These are phyloP conservation scores for Drosophila tropicalis DNA, from an alignment of 1,140 invertebrate species.

Conservation along the genomic window DNA sequence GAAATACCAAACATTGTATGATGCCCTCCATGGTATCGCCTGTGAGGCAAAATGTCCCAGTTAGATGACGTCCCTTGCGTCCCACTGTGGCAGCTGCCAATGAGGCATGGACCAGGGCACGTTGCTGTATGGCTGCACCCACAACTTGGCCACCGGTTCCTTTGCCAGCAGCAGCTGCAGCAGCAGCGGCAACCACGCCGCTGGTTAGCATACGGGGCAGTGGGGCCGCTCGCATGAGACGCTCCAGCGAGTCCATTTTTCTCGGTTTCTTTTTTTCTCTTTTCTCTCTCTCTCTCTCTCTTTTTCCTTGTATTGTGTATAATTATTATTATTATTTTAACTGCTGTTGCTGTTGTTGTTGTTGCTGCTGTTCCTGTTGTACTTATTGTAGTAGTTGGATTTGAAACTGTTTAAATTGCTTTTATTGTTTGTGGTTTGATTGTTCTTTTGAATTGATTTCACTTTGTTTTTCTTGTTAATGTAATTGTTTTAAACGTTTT, in stretches of 20 bases:
- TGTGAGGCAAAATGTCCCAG: slow-evolving; percentile 93
- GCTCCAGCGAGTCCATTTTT: slow-evolving; percentile 90
- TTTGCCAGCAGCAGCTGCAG: slow-evolving; percentile 81
- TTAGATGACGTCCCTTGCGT: slow-evolving; percentile 91
- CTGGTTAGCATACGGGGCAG: slow-evolving; percentile 87
- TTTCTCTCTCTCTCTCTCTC: not conserved
- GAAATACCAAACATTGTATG: slow-evolving; percentile 95
- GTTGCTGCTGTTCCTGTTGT: slow-evolving; percentile 30
- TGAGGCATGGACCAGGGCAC: slow-evolving; percentile 90
- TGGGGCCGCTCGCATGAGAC: slow-evolving; percentile 88
- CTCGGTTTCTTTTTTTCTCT: slow-evolving; percentile 14
- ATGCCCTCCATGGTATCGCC: slow-evolving; percentile 96
- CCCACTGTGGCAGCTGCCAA: slow-evolving; percentile 89
- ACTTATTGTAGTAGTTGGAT: slow-evolving; percentile 30
- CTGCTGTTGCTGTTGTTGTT: slow-evolving; percentile 3
- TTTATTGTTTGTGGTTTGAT: not conserved
- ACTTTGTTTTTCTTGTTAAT: not conserved
- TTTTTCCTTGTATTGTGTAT: slow-evolving; percentile 14
- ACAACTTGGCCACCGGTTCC: slow-evolving; percentile 84
- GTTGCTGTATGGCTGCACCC: slow-evolving; percentile 84
- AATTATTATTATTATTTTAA: slow-evolving; percentile 27
- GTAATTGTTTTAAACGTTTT: slow-evolving; percentile 5
- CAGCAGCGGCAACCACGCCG: slow-evolving; percentile 87
- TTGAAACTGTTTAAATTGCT: slow-evolving; percentile 42
- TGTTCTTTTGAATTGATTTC: slow-evolving; percentile 2